phyloP scores from a whole-genome alignment of 2,113 vertebrate species.

The Bothrops jararaca region DNA sequence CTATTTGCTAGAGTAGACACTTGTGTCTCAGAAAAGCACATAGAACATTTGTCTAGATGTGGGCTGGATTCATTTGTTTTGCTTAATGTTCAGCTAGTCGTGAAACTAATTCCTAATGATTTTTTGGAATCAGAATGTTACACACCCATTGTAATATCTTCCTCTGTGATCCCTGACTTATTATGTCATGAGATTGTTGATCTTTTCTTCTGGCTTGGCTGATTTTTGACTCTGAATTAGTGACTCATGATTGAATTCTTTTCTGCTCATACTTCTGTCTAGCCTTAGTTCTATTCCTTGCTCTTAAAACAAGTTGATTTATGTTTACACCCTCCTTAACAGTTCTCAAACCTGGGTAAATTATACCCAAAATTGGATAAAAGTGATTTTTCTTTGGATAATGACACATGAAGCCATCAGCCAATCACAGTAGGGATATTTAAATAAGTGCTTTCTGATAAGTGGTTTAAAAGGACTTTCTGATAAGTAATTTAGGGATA shows the following conservation, averaged over 20 bases:
- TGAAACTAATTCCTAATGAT: neutral
- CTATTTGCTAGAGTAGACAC: neutral
- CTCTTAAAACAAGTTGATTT: neutral
- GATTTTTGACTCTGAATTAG: conserved; percentile 1
- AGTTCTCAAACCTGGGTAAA: neutral
- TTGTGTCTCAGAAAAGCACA: neutral
- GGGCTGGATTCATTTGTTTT: neutral
- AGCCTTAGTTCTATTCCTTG: neutral
- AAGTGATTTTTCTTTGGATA: neutral
- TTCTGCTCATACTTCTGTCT: neutral
- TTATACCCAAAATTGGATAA: neutral
- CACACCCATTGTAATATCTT: neutral
- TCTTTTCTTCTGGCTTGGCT: neutral
- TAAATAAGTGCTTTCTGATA: neutral
- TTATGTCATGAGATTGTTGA: neutral
- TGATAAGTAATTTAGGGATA: neutral
- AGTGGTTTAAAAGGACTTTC: neutral
- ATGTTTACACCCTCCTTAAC: neutral
- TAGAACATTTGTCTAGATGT: neutral
- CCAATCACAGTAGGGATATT: neutral
- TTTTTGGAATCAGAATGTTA: neutral
- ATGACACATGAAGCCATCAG: neutral
- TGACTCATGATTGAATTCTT: neutral
- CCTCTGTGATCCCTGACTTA: neutral
- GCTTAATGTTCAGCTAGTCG: neutral